These are phyloP conservation scores for Vespertilio murinus DNA, from an alignment of 2,797 vertebrate species.

Conservation along the genomic window DNA sequence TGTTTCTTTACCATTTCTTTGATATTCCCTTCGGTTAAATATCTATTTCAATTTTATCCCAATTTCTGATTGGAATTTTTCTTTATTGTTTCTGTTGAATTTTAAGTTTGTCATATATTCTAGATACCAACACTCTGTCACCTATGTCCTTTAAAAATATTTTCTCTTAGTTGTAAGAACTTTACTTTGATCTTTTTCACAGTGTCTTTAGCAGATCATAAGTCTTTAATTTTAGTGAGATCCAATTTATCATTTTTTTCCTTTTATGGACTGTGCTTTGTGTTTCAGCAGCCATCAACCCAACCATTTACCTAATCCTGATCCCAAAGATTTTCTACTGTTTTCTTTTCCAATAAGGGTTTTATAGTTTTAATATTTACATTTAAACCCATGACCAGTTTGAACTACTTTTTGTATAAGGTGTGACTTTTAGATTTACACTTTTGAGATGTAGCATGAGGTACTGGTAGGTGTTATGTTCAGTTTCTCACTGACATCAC, in stretches of 20 bases:
- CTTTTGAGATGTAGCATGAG: neutral
- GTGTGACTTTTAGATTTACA: neutral
- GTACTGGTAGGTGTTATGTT: neutral
- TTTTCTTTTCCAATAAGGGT: neutral
- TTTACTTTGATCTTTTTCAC: slow-evolving; percentile 5
- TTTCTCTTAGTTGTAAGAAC: neutral
- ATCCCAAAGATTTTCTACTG: neutral
- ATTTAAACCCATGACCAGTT: neutral
- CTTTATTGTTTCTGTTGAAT: neutral
- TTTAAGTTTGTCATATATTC: neutral
- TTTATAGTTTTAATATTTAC: neutral
- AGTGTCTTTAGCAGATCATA: neutral
- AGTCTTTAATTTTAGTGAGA: neutral
- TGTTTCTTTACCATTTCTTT: neutral
- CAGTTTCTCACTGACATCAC: neutral
- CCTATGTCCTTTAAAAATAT: neutral
- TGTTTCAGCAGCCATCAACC: neutral
- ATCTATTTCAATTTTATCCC: neutral
- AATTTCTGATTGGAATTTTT: neutral
- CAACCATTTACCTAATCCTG: neutral
- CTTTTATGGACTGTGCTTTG: neutral
- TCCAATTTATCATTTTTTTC: neutral
- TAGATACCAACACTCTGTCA: neutral
- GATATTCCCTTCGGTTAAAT: neutral
- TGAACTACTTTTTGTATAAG: neutral